Conservation (phyloP, 2,888 invertebrate species). For the Gari tellinella region DNA sequence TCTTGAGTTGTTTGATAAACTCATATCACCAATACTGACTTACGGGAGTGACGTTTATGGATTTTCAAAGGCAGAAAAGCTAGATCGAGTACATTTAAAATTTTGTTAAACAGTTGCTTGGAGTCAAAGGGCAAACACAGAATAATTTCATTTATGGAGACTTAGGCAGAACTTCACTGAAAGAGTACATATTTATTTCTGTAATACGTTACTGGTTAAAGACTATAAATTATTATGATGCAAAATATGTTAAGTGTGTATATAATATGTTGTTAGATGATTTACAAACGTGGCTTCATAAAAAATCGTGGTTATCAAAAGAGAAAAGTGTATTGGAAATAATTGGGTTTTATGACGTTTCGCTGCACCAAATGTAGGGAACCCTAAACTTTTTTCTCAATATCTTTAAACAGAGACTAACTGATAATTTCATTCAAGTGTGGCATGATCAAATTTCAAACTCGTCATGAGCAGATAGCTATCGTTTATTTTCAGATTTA, state of each 20-base stretch:
- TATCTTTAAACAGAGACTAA: not conserved
- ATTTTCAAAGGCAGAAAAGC: conserved; percentile 13
- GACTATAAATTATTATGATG: too few species aligned
- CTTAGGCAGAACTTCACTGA: conserved; percentile 1
- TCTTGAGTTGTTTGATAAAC: conserved; percentile 30
- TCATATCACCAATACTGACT: conserved; percentile 23
- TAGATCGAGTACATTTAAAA: conserved; percentile 13
- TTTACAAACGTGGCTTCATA: not conserved
- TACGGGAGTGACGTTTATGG: conserved; percentile 22
- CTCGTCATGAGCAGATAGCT: too few species aligned
- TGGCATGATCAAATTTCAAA: not conserved
- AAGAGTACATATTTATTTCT: not conserved
- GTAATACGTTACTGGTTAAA: too few species aligned
- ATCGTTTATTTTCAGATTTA: too few species aligned
- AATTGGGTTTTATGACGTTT: conserved; percentile 1
- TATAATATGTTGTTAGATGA: too few species aligned
- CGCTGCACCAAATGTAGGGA: not conserved
- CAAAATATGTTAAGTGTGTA: too few species aligned
- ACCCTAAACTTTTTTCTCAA: not conserved
- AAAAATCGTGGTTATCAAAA: not conserved
- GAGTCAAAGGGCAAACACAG: conserved; percentile 28
- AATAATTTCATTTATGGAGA: conserved; percentile 32
- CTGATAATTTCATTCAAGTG: conserved; percentile 3
- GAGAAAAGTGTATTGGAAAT: conserved; percentile 3
- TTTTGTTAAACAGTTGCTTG: conserved; percentile 18